phyloP scores from a whole-genome alignment of 2,113 vertebrate genomes.

The Chlorodrepanis virens region DNA sequence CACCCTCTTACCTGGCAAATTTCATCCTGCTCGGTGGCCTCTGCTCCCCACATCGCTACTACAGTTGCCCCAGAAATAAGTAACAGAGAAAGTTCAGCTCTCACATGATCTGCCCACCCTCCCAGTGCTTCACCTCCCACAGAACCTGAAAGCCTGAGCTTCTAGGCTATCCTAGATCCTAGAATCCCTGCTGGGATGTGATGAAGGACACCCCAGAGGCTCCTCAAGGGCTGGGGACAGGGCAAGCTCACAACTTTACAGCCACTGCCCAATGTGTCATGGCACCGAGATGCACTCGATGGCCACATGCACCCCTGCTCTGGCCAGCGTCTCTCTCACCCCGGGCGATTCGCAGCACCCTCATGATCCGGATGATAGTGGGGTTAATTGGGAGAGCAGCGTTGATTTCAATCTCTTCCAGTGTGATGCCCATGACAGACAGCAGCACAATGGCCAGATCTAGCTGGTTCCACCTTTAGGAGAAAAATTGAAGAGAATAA shows the following conservation, averaged over 20 bases:
- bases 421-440: conserved; percentile 93
- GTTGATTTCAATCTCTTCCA: conserved; percentile 97
- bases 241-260: rapidly evolving
- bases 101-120: not conserved
- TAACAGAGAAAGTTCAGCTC: not conserved
- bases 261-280: not conserved
- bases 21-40: not conserved
- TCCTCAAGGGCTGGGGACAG: not conserved
- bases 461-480: conserved; percentile 92
- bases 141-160: not conserved
- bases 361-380: conserved; percentile 98
- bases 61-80: not conserved
- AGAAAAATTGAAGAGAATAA: not conserved
- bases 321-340: conserved; percentile 69
- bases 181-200: not conserved
- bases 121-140: not conserved
- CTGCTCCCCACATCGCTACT: not conserved
- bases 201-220: not conserved
- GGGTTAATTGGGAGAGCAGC: conserved; percentile 96
- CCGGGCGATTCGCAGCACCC: conserved; percentile 91
- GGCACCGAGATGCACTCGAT: not conserved
- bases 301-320: not conserved
- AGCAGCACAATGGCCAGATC: conserved; percentile 95
- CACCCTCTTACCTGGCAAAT: not conserved
- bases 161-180: not conserved